Evolutionary conservation across 2,888 invertebrate species (phyloP).

Genomic region (Alsophila aescularia): DNA sequence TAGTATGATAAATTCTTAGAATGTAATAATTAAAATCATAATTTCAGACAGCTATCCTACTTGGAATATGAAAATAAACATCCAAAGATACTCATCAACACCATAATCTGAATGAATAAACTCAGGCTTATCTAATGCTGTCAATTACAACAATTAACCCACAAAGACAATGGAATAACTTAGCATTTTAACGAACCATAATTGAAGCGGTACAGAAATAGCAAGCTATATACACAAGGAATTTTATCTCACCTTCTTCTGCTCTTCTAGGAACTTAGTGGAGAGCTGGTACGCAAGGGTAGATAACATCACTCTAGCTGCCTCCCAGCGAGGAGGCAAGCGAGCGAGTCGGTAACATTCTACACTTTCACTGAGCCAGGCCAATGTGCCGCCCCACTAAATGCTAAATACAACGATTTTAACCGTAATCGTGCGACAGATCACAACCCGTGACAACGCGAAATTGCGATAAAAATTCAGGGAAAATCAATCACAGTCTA

Average conservation of each 20-base stretch:
- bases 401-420: slow-evolving; percentile 20
- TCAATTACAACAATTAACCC: slow-evolving; percentile 20
- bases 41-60: no score
- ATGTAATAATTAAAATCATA: no score
- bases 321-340: slow-evolving; percentile 57
- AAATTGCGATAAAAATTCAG: slow-evolving; percentile 45
- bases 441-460: slow-evolving; percentile 30
- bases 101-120: neutral
- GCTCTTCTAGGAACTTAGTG: slow-evolving; percentile 72
- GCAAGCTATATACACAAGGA: neutral
- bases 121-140: slow-evolving; percentile 13
- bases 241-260: slow-evolving; percentile 49
- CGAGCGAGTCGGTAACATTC: slow-evolving; percentile 52
- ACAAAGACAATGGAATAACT: slow-evolving; percentile 29
- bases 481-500: slow-evolving; percentile 54
- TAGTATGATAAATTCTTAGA: no score
- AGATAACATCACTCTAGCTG: slow-evolving; percentile 65
- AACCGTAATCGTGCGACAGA: slow-evolving; percentile 30
- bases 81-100: neutral
- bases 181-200: slow-evolving; percentile 22
- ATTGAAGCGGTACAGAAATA: neutral
- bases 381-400: slow-evolving; percentile 12
- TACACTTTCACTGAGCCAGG: slow-evolving; percentile 41
- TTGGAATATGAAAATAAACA: neutral
- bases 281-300: slow-evolving; percentile 75